Percentiles rank a stretch among this genome's conserved stretches.
phyloP scores from a whole-genome alignment of 2,113 vertebrate genomes.

The Helogale parvula region DNA sequence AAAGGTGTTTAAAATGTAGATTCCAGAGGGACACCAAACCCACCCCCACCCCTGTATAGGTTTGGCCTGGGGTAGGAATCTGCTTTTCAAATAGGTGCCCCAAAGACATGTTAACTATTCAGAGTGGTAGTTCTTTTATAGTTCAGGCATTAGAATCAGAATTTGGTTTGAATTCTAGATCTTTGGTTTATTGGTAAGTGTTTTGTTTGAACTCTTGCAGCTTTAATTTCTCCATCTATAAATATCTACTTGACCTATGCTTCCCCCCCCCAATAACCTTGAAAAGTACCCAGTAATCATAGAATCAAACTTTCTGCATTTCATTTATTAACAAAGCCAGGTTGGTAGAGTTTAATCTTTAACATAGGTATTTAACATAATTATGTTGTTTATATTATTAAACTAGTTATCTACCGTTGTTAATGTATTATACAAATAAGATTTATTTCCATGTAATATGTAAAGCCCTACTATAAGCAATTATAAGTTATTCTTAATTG shows the following conservation, averaged over 20 bases:
- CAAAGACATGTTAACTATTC: not conserved
- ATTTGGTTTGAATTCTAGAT: slow-evolving; percentile 46
- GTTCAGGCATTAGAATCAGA: not conserved
- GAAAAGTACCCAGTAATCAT: slow-evolving; percentile 17
- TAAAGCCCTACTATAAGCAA: slow-evolving; percentile 26
- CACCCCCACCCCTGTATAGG: not conserved
- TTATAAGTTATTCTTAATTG: slow-evolving; percentile 58
- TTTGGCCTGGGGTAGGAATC: not conserved
- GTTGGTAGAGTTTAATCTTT: slow-evolving; percentile 14
- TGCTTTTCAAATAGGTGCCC: not conserved
- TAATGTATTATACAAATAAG: slow-evolving; percentile 40
- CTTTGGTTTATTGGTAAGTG: slow-evolving; percentile 7
- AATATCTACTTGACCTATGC: not conserved
- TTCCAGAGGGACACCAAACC: not conserved
- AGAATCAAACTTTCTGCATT: not conserved
- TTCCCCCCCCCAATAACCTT: slow-evolving; percentile 19
- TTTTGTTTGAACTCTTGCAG: not conserved
- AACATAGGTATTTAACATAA: not conserved
- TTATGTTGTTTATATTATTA: slow-evolving; percentile 25
- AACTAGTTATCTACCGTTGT: slow-evolving; percentile 18
- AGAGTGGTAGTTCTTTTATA: not conserved
- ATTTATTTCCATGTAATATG: slow-evolving; percentile 47
- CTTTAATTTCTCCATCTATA: slow-evolving; percentile 47
- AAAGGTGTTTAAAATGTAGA: not conserved
- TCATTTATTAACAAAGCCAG: not conserved